Evolutionary conservation across 2,888 invertebrate genomes (phyloP).

Genomic region (Beris morrisii): DNA sequence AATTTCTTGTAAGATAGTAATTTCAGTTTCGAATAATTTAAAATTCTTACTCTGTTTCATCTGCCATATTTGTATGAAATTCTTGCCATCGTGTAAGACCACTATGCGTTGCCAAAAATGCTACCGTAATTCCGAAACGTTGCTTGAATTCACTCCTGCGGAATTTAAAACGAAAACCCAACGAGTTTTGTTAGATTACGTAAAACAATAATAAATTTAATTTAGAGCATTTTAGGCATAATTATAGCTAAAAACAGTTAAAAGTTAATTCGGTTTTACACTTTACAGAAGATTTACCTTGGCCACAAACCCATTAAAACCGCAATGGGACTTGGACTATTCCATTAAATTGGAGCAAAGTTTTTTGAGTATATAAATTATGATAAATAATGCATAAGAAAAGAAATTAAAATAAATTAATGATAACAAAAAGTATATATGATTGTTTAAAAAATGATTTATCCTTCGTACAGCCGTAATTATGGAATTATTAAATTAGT

Average conservation of each 20-base stretch:
- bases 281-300: conserved; percentile 71
- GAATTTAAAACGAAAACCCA: conserved; percentile 17
- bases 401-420: conserved; percentile 37
- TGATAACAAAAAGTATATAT: conserved; percentile 53
- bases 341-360: conserved; percentile 57
- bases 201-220: no score
- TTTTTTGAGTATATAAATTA: conserved; percentile 43
- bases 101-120: conserved; percentile 88
- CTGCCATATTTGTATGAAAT: conserved; percentile 62
- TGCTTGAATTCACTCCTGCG: conserved; percentile 78
- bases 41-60: conserved; percentile 53
- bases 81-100: conserved; percentile 90
- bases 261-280: neutral
- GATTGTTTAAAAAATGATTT: neutral
- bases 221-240: no score
- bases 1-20: neutral
- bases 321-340: conserved; percentile 80
- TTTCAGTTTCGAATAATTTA: neutral
- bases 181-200: neutral
- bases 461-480: neutral
- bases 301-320: conserved; percentile 90
- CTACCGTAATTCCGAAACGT: conserved; percentile 80
- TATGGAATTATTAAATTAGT: neutral
- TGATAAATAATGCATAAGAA: neutral
- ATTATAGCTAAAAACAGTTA: no score